These are phyloP conservation scores for Paguma larvata DNA, from an alignment of 2,797 vertebrate species.

Conservation along the genomic window DNA sequence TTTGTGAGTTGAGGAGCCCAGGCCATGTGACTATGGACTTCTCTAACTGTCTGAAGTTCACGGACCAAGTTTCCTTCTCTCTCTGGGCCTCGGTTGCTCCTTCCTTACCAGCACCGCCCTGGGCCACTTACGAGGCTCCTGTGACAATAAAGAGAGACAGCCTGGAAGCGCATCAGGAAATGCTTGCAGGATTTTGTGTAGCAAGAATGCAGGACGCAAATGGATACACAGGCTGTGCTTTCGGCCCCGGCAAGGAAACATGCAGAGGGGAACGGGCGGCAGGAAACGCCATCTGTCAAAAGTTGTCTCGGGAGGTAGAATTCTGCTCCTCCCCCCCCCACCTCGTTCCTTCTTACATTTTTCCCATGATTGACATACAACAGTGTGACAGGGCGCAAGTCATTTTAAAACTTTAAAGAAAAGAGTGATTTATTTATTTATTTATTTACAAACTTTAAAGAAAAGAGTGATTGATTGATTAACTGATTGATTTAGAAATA, in stretches of 20 bases:
- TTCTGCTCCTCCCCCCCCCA: background rate
- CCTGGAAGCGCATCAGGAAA: background rate
- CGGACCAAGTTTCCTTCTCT: background rate
- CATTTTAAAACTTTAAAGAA: background rate
- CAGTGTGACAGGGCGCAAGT: background rate
- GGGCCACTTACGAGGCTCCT: background rate
- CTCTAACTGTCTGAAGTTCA: background rate
- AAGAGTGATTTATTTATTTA: background rate
- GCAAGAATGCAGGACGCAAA: slow-evolving; percentile 45
- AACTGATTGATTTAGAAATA: too few species aligned
- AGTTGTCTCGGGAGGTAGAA: background rate
- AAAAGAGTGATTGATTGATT: too few species aligned
- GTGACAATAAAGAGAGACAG: background rate
- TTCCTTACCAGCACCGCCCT: background rate
- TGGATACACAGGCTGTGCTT: background rate
- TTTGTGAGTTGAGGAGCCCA: background rate
- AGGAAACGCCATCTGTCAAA: background rate
- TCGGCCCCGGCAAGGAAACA: background rate
- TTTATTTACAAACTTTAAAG: too few species aligned
- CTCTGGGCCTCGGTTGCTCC: background rate
- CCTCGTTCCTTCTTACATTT: background rate
- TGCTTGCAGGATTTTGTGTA: slow-evolving; percentile 15
- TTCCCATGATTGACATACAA: background rate
- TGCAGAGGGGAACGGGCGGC: background rate
- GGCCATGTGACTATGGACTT: background rate